These are phyloP conservation scores for Pseudococcus longispinus DNA, from an alignment of 2,888 invertebrate species.

Conservation along the genomic window DNA sequence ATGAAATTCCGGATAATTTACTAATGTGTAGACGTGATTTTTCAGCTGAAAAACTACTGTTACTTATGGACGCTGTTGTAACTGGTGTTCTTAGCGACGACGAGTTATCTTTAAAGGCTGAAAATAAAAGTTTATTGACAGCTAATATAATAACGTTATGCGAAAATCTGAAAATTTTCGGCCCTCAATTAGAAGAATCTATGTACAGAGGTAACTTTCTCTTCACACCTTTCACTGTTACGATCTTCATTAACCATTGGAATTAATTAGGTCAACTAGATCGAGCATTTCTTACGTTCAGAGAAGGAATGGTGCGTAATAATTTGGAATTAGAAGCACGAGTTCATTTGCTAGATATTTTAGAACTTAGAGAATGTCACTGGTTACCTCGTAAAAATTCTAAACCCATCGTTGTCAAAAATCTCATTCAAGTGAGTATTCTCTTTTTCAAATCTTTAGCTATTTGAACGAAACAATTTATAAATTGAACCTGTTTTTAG, in stretches of 20 bases:
- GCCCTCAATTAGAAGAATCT: slow-evolving; percentile 75
- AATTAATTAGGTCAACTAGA: slow-evolving; percentile 74
- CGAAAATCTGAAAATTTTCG: slow-evolving; percentile 76
- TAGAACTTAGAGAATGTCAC: slow-evolving; percentile 89
- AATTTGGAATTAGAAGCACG: slow-evolving; percentile 84
- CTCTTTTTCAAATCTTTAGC: not conserved
- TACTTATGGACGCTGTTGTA: slow-evolving; percentile 82
- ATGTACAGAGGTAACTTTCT: slow-evolving; percentile 29
- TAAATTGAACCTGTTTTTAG: not conserved
- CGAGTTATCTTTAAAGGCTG: slow-evolving; percentile 61
- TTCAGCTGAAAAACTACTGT: slow-evolving; percentile 81
- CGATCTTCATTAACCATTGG: not conserved
- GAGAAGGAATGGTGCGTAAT: slow-evolving; percentile 88
- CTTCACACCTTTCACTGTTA: not conserved
- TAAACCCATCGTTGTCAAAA: not conserved
- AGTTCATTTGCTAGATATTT: slow-evolving; percentile 87
- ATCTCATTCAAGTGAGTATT: not conserved
- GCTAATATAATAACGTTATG: slow-evolving; percentile 79
- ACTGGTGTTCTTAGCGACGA: slow-evolving; percentile 77
- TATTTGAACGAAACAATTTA: not conserved
- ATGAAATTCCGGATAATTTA: slow-evolving; percentile 41
- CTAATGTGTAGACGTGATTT: slow-evolving; percentile 47
- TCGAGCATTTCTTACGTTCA: slow-evolving; percentile 80
- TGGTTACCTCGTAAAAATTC: slow-evolving; percentile 68
- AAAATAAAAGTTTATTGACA: slow-evolving; percentile 66